phyloP scores from a whole-genome alignment of 2,888 invertebrate species.

The Meiosimyza decipiens region DNA sequence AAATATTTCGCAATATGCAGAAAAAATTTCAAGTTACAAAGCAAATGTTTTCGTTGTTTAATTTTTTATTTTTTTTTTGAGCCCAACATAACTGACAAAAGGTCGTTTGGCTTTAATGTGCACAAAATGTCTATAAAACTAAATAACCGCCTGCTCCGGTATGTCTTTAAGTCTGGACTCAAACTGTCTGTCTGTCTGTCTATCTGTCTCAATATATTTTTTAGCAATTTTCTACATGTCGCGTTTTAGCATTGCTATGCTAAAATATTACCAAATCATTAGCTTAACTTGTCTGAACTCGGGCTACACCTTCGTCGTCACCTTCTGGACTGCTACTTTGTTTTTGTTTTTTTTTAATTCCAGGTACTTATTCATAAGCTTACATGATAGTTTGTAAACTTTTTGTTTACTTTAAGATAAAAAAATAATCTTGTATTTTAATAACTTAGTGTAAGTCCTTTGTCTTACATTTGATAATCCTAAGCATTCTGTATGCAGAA shows the following conservation, averaged over 20 bases:
- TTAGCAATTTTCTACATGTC: constrained; percentile 26
- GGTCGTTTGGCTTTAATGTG: constrained; percentile 2
- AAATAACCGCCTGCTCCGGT: no score
- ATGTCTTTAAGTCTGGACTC: background rate
- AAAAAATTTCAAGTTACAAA: no score
- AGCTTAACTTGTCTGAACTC: constrained; percentile 23
- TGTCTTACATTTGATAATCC: no score
- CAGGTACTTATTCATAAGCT: background rate
- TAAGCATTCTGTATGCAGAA: no score
- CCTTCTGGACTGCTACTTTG: background rate
- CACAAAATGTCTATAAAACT: background rate
- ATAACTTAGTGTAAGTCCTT: no score
- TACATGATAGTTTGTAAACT: no score
- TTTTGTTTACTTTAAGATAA: no score
- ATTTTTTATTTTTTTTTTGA: no score
- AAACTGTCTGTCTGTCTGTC: constrained; percentile 2
- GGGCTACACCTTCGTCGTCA: constrained; percentile 11
- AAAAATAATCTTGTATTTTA: no score
- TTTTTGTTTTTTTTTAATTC: background rate
- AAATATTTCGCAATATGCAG: no score
- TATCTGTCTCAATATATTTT: constrained; percentile 19
- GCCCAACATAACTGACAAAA: background rate
- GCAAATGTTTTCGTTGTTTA: no score
- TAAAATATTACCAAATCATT: constrained; percentile 28
- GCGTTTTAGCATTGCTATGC: constrained; percentile 16